Evolutionary conservation across 2,888 invertebrate species (phyloP).

Genomic region (Luperina testacea): DNA sequence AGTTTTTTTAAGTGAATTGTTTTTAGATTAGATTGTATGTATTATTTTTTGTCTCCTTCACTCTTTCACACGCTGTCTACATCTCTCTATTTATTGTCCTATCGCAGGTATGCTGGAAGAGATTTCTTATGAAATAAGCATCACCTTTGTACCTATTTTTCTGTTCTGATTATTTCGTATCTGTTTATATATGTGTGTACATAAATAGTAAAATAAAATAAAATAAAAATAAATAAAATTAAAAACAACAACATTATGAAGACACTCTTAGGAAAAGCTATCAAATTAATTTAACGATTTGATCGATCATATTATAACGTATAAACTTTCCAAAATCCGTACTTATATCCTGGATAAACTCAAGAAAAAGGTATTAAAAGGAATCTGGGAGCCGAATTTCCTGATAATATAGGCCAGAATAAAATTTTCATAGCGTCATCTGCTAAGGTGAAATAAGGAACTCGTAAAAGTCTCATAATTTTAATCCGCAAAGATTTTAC

Average conservation of each 20-base stretch:
- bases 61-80: too few species aligned
- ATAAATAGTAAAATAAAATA: too few species aligned
- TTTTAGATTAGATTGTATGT: too few species aligned
- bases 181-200: too few species aligned
- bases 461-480: conserved; percentile 70
- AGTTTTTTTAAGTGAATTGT: too few species aligned
- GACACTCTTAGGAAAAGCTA: neutral
- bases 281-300: neutral
- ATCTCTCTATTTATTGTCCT: too few species aligned
- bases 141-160: too few species aligned
- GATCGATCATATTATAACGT: neutral
- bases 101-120: too few species aligned
- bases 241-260: neutral
- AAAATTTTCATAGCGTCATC: conserved; percentile 54
- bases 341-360: neutral
- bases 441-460: conserved; percentile 55
- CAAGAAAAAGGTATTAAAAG: conserved; percentile 9
- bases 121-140: too few species aligned
- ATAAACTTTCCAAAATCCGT: neutral
- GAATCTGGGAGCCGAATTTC: conserved; percentile 13
- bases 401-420: conserved; percentile 36
- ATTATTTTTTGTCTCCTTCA: too few species aligned
- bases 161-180: too few species aligned
- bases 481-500: conserved; percentile 68
- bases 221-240: too few species aligned